Evolutionary conservation across 2,797 vertebrate genomes (phyloP).

Genomic region (Sebastes hubbsi): DNA sequence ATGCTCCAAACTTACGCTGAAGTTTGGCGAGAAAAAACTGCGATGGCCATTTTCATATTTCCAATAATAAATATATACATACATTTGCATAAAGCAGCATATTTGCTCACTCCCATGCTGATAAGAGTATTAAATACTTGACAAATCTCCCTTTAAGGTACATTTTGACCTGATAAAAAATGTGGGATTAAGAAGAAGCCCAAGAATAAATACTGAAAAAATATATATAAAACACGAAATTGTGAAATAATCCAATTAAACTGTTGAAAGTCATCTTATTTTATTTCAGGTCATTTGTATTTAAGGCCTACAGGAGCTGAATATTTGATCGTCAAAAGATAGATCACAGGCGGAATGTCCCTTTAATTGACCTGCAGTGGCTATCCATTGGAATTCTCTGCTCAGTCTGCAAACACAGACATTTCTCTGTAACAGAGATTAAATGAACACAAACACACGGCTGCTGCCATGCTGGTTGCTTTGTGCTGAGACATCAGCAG

Average conservation of each 20-base stretch:
- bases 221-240: neutral
- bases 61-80: too few relatives aligned
- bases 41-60: too few relatives aligned
- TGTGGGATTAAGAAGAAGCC: too few relatives aligned
- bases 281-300: neutral
- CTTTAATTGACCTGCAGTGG: conserved; percentile 1
- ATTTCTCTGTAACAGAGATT: conserved; percentile 25
- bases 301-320: neutral
- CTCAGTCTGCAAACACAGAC: conserved; percentile 11
- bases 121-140: too few relatives aligned
- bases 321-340: neutral
- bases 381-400: conserved; percentile 25
- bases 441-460: conserved; percentile 28
- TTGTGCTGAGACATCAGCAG: conserved; percentile 65
- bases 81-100: too few relatives aligned
- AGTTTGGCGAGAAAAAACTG: too few relatives aligned
- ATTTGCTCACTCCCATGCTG: too few relatives aligned
- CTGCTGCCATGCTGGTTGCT: conserved; percentile 39
- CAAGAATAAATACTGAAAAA: neutral
- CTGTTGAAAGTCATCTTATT: neutral
- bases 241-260: neutral
- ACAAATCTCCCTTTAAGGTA: too few relatives aligned
- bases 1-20: too few relatives aligned
- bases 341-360: neutral
- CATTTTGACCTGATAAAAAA: too few relatives aligned